Conservation (phyloP, 30 jellyfish, hydroid and myxozoan species). For the Rhopilema esculentum region DNA sequence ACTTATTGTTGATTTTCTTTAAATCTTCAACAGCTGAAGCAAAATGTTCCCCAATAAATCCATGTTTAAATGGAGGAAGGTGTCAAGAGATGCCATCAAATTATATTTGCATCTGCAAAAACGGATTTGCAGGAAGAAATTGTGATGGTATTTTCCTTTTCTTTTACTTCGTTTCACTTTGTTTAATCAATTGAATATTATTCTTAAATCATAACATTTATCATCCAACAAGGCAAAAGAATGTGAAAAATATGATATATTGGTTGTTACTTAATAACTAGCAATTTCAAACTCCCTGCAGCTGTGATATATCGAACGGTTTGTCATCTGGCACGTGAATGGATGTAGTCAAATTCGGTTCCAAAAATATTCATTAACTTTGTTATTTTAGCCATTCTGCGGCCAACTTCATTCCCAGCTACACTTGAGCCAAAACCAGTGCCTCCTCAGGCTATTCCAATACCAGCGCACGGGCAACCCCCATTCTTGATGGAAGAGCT, state of each 20-base stretch:
- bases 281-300: too few relatives aligned
- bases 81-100: conserved; percentile 71
- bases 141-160: conserved; percentile 61
- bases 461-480: conserved; percentile 70
- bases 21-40: conserved; percentile 83
- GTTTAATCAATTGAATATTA: too few relatives aligned
- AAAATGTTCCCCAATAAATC: conserved; percentile 81
- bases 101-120: conserved; percentile 66
- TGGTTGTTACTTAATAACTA: too few relatives aligned
- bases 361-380: too few relatives aligned
- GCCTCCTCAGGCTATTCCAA: conserved; percentile 96
- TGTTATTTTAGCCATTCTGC: conserved; percentile 59
- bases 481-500: conserved; percentile 68
- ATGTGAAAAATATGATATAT: too few relatives aligned
- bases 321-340: too few relatives aligned
- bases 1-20: too few relatives aligned
- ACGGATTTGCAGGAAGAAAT: conserved; percentile 71
- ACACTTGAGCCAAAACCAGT: conserved; percentile 68
- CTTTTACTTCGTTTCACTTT: neutral
- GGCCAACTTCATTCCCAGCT: conserved; percentile 88
- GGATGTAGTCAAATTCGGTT: too few relatives aligned
- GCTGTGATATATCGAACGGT: too few relatives aligned
- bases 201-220: neutral
- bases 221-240: too few relatives aligned
- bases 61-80: conserved; percentile 79